A percentile compares a stretch with the other conserved stretches of the same genome.
phyloP scores from a whole-genome alignment of 1,140 invertebrate species.

The Cyphomyrmex costatus region DNA sequence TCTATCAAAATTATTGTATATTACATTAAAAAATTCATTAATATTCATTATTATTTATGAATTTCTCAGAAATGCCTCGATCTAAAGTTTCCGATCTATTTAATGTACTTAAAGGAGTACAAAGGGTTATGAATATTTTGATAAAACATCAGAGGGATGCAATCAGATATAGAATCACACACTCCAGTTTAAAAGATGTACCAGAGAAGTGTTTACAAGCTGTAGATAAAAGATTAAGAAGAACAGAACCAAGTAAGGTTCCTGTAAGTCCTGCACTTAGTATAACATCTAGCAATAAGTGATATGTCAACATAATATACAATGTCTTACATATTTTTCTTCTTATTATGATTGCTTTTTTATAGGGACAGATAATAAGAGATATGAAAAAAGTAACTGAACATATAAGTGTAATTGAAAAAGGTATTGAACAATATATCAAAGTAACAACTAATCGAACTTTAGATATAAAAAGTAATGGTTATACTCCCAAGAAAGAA shows the following conservation, averaged over 20 bases:
- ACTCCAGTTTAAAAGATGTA: constrained; percentile 79
- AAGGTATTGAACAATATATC: constrained; percentile 80
- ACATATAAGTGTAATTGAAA: constrained; percentile 80
- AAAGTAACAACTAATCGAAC: constrained; percentile 77
- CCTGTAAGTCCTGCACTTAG: constrained; percentile 83
- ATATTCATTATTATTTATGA: background rate
- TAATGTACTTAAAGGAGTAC: constrained; percentile 80
- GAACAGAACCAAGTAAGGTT: constrained; percentile 84
- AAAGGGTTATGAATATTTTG: constrained; percentile 79
- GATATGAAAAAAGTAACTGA: constrained; percentile 80
- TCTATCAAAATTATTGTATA: background rate
- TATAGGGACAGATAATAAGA: constrained; percentile 77
- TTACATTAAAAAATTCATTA: background rate
- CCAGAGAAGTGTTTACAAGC: constrained; percentile 76
- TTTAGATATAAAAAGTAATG: constrained; percentile 62
- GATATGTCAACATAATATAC: background rate
- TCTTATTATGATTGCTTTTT: constrained; percentile 24
- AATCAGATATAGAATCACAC: constrained; percentile 75
- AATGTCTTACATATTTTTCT: background rate
- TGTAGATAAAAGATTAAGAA: constrained; percentile 74
- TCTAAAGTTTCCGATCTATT: constrained; percentile 81
- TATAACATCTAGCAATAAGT: background rate
- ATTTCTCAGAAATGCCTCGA: constrained; percentile 78
- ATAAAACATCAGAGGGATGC: constrained; percentile 80
- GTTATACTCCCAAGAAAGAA: constrained; percentile 44